A percentile compares a stretch with the other conserved stretches of the same genome.
Conservation (phyloP, 2,888 invertebrate species). For the Notodonta dromedarius region DNA sequence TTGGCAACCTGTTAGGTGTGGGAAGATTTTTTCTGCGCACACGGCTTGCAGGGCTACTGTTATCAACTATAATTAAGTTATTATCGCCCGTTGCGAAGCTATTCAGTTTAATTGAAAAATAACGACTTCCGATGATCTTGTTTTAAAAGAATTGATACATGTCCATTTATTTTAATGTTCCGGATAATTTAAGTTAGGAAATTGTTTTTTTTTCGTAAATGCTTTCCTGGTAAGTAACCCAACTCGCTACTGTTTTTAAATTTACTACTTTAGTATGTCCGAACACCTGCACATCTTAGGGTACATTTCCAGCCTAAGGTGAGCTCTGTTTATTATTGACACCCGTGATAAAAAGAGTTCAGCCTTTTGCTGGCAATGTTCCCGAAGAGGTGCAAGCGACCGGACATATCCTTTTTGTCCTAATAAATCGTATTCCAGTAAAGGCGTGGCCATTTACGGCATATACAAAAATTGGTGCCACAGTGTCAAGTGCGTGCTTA, state of each 20-base stretch:
- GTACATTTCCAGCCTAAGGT: too few species aligned
- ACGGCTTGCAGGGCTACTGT: constrained; percentile 57
- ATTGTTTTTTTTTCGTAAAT: background rate
- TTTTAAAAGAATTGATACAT: constrained; percentile 17
- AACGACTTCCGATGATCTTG: constrained; percentile 35
- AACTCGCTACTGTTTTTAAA: too few species aligned
- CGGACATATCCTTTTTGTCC: constrained; percentile 28
- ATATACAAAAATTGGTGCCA: constrained; percentile 10
- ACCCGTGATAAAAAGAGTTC: too few species aligned
- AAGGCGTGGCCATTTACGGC: too few species aligned
- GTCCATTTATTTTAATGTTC: background rate
- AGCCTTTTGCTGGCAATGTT: too few species aligned
- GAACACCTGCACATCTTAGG: too few species aligned
- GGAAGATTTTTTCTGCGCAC: constrained; percentile 72
- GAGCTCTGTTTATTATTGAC: too few species aligned
- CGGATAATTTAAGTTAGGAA: background rate
- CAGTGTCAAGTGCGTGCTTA: constrained; percentile 12
- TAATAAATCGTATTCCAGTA: background rate
- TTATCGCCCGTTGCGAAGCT: constrained; percentile 42
- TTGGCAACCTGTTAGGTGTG: constrained; percentile 80
- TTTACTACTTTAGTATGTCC: too few species aligned
- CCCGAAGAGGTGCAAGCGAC: too few species aligned
- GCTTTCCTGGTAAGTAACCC: background rate
- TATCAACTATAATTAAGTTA: constrained; percentile 49
- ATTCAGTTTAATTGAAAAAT: constrained; percentile 37